Evolutionary conservation across 2,797 vertebrate species (phyloP), one percentile per base, ranked within the genome.

Genomic region (Gila robusta): DNA sequence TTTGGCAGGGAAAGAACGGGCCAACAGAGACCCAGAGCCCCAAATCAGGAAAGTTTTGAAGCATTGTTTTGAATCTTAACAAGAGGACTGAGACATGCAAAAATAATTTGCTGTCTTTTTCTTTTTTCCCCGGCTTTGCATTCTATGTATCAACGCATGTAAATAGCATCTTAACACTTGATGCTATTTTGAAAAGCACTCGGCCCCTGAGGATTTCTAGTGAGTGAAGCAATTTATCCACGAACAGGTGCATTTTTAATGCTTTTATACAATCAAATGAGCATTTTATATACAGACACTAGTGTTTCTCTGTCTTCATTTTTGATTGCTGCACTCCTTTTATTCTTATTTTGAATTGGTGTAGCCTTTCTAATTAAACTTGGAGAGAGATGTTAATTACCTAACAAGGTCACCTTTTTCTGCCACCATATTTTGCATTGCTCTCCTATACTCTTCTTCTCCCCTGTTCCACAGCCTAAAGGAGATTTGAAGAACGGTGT

Each of bases 281-380:
- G 93, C 94, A 92, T 93, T 88, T 93, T 93, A 93, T 92, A 90
- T 94, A 94, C 91, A 90, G 69, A 88, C 79, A 69, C 79, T 66
- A 44, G 71, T 83, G 52, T 89, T 88, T 84, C 83, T 67, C 26
- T 62, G 35, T 91, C 92, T 89, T 83, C 89, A 90, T 92, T 92
- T 94, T 93, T 94, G 91, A 92, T 91, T 93, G 91, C 92, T 89
- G 90, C 91, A 91, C 92, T 95, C 92, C 90, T 95, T 96, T 96
- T 94, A 95, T 94, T 92, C 94, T 91, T 93, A 95, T 94, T 94
- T 95, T 95, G 93, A 94, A 95, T 95, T 94, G 94, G 96, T 96
- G 95, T 95, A 94, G 94, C 95, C 95, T 95, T 94, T 95, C 94
- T 95, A 96, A 96, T 96, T 96, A 96, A 95, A 95, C 94, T 95